A percentile compares a stretch with the other conserved stretches of the same genome.
Evolutionary conservation across 1,140 invertebrate species (phyloP).

Genomic region (Aporrectodea caliginosa): DNA sequence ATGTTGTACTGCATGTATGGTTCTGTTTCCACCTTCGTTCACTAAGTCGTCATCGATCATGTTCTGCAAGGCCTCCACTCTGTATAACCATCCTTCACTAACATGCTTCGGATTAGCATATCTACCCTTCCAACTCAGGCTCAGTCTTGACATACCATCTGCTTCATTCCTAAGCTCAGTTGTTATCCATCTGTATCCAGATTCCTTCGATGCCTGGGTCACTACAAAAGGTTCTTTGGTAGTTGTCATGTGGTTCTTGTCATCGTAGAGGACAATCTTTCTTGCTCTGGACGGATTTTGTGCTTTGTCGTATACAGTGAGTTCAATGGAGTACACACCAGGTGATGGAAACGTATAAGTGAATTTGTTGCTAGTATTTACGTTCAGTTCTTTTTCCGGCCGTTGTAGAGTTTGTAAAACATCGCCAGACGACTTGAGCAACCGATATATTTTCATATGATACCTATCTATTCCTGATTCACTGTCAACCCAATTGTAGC

Average conservation of each 20-base stretch:
- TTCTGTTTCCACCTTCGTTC: background rate
- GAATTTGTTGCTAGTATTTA: too few species aligned
- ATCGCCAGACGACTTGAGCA: background rate
- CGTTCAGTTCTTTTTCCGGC: too few species aligned
- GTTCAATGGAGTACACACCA: background rate
- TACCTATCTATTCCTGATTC: background rate
- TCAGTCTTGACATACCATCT: background rate
- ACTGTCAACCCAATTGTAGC: background rate
- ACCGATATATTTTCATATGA: background rate
- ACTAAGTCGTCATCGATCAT: background rate
- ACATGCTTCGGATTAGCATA: background rate
- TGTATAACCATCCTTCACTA: background rate
- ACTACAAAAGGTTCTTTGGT: background rate
- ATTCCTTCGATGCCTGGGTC: background rate
- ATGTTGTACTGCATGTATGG: background rate
- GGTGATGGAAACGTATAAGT: background rate
- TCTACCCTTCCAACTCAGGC: background rate
- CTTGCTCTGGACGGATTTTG: background rate
- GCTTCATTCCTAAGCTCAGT: background rate
- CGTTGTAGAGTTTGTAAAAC: too few species aligned
- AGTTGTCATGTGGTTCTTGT: background rate
- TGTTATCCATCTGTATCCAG: constrained; percentile 2
- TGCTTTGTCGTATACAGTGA: background rate
- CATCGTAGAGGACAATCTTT: background rate
- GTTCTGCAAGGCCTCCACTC: background rate